phyloP scores from a whole-genome alignment of 2,888 invertebrate species.

The Tenthredo livida region DNA sequence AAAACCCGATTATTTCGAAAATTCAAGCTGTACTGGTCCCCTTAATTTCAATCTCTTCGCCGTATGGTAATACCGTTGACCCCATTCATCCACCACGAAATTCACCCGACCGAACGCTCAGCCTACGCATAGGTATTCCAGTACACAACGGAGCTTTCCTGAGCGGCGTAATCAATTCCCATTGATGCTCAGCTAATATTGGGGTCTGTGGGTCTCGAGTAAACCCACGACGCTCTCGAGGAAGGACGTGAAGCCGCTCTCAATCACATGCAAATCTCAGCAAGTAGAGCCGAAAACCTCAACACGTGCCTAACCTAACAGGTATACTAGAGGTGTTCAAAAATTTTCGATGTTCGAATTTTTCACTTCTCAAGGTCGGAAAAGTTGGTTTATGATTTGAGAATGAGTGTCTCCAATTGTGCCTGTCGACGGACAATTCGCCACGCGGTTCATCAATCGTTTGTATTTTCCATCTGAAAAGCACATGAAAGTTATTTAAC shows the following conservation, averaged over 20 bases:
- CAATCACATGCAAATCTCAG: conserved; percentile 70
- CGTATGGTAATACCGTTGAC: background rate
- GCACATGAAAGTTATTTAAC: too few species aligned
- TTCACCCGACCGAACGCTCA: background rate
- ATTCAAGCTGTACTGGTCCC: too few species aligned
- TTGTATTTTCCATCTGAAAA: too few species aligned
- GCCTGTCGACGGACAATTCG: too few species aligned
- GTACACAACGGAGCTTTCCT: background rate
- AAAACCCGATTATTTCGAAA: too few species aligned
- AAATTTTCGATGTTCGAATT: too few species aligned
- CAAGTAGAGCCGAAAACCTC: conserved; percentile 62
- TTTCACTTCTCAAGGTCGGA: too few species aligned
- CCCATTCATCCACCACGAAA: background rate
- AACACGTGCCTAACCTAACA: conserved; percentile 52
- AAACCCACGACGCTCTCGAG: conserved; percentile 56
- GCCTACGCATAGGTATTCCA: background rate
- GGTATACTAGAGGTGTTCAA: too few species aligned
- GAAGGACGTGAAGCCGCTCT: conserved; percentile 60
- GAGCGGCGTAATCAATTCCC: background rate
- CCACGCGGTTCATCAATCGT: too few species aligned
- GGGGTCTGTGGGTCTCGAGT: conserved; percentile 59
- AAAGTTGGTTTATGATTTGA: too few species aligned
- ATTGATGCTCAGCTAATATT: conserved; percentile 59
- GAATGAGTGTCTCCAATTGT: too few species aligned
- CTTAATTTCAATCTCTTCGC: background rate